A percentile compares a stretch with the other conserved stretches of the same genome.
These are phyloP conservation scores for Triplophysa siluroides DNA, from an alignment of 2,113 vertebrate genomes.

Conservation along the genomic window DNA sequence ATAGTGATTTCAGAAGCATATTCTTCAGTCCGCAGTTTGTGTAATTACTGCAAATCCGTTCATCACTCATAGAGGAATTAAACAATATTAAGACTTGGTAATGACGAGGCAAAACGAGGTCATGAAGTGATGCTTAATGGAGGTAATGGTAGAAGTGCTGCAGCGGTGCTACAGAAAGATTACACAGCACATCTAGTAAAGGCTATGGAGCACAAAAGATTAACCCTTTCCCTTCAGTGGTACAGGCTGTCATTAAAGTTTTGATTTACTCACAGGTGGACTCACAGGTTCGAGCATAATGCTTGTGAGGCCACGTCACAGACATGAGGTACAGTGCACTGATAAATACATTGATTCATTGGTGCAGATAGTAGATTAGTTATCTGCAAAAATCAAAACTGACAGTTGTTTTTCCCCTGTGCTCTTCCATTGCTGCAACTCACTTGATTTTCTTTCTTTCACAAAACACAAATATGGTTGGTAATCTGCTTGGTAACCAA, in stretches of 20 bases:
- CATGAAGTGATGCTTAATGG: conserved; percentile 28
- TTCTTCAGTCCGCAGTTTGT: conserved; percentile 11
- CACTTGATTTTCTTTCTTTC: too few species aligned
- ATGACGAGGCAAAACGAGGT: conserved; percentile 13
- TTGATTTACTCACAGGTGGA: conserved; percentile 11
- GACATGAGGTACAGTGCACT: too few species aligned
- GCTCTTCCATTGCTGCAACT: too few species aligned
- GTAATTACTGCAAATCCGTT: conserved; percentile 15
- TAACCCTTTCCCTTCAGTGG: conserved; percentile 17
- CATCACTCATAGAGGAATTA: conserved; percentile 19
- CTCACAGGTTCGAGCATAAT: neutral
- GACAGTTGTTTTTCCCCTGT: too few species aligned
- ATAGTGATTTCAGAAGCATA: neutral
- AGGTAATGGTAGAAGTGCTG: conserved; percentile 19
- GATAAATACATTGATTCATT: too few species aligned
- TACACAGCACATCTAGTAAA: conserved; percentile 30
- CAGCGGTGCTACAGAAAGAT: conserved; percentile 18
- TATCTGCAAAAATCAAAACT: too few species aligned
- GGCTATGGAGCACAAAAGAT: conserved; percentile 29
- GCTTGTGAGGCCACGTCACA: neutral
- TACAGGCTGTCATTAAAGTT: neutral
- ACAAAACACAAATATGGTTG: too few species aligned
- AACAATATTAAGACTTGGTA: conserved; percentile 25
- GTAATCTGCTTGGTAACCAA: too few species aligned
- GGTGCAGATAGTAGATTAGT: too few species aligned